A percentile compares a stretch with the other conserved stretches of the same genome.
Conservation (phyloP, 2,797 vertebrate species). For the Mionectes olivaceus region DNA sequence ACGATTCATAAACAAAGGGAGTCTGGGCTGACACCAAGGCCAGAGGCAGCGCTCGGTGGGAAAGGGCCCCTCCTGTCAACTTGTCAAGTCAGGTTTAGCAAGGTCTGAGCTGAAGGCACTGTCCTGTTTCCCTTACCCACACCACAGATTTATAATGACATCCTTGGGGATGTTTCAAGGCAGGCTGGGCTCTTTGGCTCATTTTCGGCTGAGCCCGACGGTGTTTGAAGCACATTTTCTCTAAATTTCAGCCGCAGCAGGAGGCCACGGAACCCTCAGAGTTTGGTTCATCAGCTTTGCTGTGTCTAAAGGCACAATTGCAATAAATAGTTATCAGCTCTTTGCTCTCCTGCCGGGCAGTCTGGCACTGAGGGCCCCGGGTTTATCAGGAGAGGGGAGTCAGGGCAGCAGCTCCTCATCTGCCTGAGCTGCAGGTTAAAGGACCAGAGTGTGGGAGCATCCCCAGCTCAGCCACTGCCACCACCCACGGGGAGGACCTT, state of each 20-base stretch:
- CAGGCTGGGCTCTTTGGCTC: not conserved
- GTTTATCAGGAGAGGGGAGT: slow-evolving; percentile 26
- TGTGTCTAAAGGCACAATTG: not conserved
- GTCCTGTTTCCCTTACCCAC: not conserved
- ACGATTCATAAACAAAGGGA: not conserved
- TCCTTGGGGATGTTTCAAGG: not conserved
- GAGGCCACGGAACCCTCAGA: not conserved
- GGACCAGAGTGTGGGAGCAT: not conserved
- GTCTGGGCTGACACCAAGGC: not conserved
- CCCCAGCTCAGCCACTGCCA: not conserved
- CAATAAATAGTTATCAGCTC: not conserved
- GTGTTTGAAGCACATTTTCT: not conserved
- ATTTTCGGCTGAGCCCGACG: not conserved
- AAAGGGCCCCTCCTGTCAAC: slow-evolving; percentile 11
- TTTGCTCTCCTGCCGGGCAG: not conserved
- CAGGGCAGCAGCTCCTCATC: not conserved
- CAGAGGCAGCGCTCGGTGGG: not conserved
- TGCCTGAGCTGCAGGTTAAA: not conserved
- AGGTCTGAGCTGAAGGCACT: not conserved
- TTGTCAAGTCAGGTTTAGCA: slow-evolving; percentile 18
- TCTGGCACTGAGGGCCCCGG: not conserved
- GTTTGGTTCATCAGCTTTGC: not conserved
- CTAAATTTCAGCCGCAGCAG: not conserved
- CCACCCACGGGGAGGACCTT: not conserved
- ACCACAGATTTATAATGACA: not conserved